Conservation (phyloP, 2,113 vertebrate species). For the Sula dactylatra region DNA sequence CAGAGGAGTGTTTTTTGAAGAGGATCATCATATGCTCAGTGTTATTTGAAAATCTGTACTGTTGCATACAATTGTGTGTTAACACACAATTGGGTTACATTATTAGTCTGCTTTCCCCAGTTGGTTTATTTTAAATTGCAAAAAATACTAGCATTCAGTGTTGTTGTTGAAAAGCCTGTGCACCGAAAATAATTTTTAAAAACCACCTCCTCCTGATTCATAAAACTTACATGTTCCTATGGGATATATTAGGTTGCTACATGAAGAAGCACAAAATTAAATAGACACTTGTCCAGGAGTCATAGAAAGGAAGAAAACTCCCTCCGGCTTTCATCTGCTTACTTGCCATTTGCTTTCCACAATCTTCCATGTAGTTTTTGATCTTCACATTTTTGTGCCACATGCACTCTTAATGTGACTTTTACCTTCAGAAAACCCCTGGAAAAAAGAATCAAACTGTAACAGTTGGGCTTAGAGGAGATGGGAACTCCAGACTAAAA, state of each 20-base stretch:
- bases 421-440: not conserved
- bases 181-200: not conserved
- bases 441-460: not conserved
- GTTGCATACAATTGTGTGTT: not conserved
- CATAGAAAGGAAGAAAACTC: not conserved
- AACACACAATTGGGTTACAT: not conserved
- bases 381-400: not conserved
- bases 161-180: not conserved
- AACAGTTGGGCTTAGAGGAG: not conserved
- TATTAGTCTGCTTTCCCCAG: not conserved
- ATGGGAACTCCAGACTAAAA: not conserved
- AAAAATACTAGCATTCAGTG: conserved; percentile 24
- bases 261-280: not conserved
- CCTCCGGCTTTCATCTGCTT: not conserved
- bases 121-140: conserved; percentile 26
- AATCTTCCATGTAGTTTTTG: not conserved
- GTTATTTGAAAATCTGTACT: conserved; percentile 41
- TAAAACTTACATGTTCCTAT: not conserved
- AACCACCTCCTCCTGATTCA: not conserved
- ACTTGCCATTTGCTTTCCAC: not conserved
- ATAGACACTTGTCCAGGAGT: not conserved
- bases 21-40: not conserved
- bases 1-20: not conserved
- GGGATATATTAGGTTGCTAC: not conserved
- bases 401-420: not conserved